Base-by-base conservation (phyloP, 37 sponge, comb jelly and placozoan genomes). In the Beroe forskalii region DNA sequence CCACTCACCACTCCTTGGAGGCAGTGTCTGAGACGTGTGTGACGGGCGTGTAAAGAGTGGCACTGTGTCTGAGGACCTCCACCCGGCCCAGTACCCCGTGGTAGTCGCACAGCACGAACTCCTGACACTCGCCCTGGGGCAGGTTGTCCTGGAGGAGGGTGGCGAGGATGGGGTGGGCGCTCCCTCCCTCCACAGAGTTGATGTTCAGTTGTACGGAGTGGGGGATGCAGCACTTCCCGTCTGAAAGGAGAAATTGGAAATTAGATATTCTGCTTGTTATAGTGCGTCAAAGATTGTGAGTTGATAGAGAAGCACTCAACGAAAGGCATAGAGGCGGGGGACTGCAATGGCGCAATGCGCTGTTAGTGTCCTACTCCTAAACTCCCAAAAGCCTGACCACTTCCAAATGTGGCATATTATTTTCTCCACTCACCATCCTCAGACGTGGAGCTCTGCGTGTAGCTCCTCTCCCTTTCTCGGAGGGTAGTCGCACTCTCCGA, bases 181-280 rank as follows among this genome's bases (percentile, higher is more conserved):
- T 20, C 1, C 32, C 72, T 32, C 19, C 9, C 2, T 19, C 72
- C 27, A 69, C 32, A 9, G 32, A 19, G 37, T 69, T 69, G 19
- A 69, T 35, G 39, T 36, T 69, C 72, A 69, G 72, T 35, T 69
- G 72, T 20, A 69, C 72, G 72, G 72, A 69, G 38, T 69, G 72
- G 36, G 72, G 72, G 6, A 69, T 17, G 32, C 3, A 6, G 27
- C 66, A 63, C 4, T 3, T 9, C 25, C 30, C 66, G 3, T 63
- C 66, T 63, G 30, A 63, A 23, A 27, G 24, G 17, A 12, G 55
- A 12, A 48, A n/a, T n/a, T n/a, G n/a, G n/a, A n/a, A n/a, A n/a
- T n/a, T n/a, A n/a, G n/a, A n/a, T n/a, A n/a, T n/a, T n/a, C n/a
- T n/a, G n/a, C n/a, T 55, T 55, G 17, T 55, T 9, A 55, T 20